These are phyloP conservation scores for Orthosia gothica DNA, from an alignment of 2,888 invertebrate genomes.

Conservation along the genomic window DNA sequence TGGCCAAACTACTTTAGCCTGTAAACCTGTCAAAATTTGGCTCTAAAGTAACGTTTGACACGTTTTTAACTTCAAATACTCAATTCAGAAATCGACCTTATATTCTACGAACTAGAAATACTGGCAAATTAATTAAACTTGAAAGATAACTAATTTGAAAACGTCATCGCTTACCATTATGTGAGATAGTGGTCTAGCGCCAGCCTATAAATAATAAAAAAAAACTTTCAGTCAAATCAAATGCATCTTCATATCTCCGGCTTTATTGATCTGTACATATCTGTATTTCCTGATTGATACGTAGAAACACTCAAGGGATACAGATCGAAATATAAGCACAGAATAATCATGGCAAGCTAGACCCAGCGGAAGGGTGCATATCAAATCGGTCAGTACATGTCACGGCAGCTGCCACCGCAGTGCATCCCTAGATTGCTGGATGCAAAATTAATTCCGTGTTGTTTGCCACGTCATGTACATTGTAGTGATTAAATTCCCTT, in stretches of 20 bases:
- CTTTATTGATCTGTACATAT: constrained; percentile 4
- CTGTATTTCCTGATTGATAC: background rate
- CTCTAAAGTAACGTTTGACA: no score
- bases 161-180: no score
- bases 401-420: constrained; percentile 81
- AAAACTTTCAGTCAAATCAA: background rate
- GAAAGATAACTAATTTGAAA: no score
- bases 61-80: no score
- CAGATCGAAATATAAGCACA: constrained; percentile 52
- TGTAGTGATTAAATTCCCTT: constrained; percentile 61
- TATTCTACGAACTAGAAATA: background rate
- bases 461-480: constrained; percentile 68
- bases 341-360: constrained; percentile 70
- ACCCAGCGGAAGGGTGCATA: constrained; percentile 86
- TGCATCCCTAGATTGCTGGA: constrained; percentile 86
- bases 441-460: constrained; percentile 86
- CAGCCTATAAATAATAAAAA: background rate
- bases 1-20: no score
- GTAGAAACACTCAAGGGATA: background rate
- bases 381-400: constrained; percentile 86
- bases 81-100: no score
- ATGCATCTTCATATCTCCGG: background rate
- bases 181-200: no score
- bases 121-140: background rate
- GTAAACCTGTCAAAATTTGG: no score